Percentiles rank a stretch among this genome's conserved stretches.
Evolutionary conservation across 2,113 vertebrate genomes (phyloP).

Genomic region (Shinisaurus crocodilurus): DNA sequence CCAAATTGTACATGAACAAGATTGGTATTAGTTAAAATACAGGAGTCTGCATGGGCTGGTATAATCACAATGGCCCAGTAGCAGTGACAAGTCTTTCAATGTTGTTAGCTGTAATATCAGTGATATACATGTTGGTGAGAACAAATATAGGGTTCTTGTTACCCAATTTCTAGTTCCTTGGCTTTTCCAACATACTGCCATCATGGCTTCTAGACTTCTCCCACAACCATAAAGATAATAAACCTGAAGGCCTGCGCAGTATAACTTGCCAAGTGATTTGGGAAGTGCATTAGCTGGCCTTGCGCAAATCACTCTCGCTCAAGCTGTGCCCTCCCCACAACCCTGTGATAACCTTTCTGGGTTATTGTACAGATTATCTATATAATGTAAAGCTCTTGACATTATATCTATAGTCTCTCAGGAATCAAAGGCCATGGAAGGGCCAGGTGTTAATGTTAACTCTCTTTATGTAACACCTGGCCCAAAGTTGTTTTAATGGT

Average conservation of each 20-base stretch:
- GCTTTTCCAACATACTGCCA: background rate
- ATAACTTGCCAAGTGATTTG: background rate
- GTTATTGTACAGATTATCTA: background rate
- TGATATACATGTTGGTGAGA: background rate
- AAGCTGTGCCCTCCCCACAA: background rate
- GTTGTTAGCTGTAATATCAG: background rate
- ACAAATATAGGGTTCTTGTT: background rate
- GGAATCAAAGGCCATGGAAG: background rate
- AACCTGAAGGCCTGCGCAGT: background rate
- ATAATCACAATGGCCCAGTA: background rate
- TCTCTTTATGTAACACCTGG: background rate
- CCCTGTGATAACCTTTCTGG: background rate
- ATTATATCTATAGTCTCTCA: background rate
- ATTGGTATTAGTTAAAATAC: background rate
- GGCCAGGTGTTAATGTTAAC: background rate
- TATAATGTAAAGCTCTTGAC: background rate
- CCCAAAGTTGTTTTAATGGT: background rate
- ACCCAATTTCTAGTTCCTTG: background rate
- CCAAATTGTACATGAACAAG: background rate
- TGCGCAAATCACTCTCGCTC: background rate
- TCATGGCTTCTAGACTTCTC: background rate
- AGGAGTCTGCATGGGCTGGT: background rate
- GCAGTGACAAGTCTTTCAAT: background rate
- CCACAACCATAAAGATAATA: background rate
- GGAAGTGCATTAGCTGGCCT: background rate